A percentile compares a stretch with the other conserved stretches of the same genome.
phyloP scores from a whole-genome alignment of 2,113 vertebrate genomes.

The Sapajus apella region DNA sequence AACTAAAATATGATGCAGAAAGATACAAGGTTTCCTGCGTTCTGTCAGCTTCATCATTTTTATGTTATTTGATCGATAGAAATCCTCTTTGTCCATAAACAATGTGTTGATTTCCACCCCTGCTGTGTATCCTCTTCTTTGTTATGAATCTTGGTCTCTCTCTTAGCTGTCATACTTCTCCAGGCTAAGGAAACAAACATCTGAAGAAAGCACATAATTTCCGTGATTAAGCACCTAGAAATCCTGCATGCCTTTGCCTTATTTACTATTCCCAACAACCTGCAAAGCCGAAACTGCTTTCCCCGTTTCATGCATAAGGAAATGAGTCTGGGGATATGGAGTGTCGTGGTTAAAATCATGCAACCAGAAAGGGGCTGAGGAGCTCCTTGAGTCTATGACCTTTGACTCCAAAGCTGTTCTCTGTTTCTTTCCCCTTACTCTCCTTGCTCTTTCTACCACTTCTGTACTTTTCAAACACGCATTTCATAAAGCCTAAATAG shows the following conservation, averaged over 20 bases:
- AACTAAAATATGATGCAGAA: neutral
- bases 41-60: neutral
- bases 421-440: neutral
- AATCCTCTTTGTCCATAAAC: neutral
- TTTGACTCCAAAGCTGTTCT: neutral
- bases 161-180: neutral
- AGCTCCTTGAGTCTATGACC: too few relatives aligned
- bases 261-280: neutral
- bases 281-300: neutral
- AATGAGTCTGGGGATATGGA: neutral
- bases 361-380: rapidly evolving
- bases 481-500: neutral
- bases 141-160: neutral
- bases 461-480: neutral
- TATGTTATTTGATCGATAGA: neutral
- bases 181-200: neutral
- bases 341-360: rapidly evolving
- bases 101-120: neutral
- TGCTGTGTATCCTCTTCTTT: neutral
- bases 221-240: neutral
- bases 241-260: neutral
- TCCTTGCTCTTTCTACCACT: neutral
- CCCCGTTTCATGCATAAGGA: neutral
- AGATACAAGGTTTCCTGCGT: neutral
- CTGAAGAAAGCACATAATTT: neutral